Evolutionary conservation across 1,140 invertebrate species (phyloP).

Genomic region (Ladona fulva): DNA sequence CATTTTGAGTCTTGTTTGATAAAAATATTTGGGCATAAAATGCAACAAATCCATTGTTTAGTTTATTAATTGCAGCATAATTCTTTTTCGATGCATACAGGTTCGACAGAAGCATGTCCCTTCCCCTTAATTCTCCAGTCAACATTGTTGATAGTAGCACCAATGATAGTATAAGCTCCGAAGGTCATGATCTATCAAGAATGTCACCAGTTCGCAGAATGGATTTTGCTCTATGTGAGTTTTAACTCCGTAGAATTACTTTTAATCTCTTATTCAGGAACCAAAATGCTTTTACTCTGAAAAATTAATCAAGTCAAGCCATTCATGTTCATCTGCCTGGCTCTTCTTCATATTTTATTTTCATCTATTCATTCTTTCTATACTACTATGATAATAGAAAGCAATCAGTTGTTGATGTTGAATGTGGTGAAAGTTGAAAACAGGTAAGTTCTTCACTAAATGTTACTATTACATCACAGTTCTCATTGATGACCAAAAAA

Average conservation of each 20-base stretch:
- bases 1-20: no score
- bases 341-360: conserved; percentile 2
- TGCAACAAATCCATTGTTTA: no score
- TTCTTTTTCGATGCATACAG: conserved; percentile 31
- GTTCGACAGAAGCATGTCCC: conserved; percentile 56
- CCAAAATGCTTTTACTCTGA: no score
- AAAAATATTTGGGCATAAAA: no score
- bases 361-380: background rate
- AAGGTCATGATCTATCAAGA: conserved; percentile 13
- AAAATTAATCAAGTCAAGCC: background rate
- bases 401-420: conserved; percentile 10
- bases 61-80: no score
- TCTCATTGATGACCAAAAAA: background rate
- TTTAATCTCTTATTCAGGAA: background rate
- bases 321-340: background rate
- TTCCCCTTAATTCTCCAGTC: conserved; percentile 43
- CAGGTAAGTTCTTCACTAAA: conserved; percentile 22
- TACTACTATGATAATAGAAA: background rate
- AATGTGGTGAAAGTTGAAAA: conserved; percentile 24
- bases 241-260: background rate
- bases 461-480: background rate
- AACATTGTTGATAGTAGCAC: background rate
- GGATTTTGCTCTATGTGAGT: conserved; percentile 64
- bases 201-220: conserved; percentile 40
- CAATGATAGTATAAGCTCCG: conserved; percentile 13